These are phyloP conservation scores for Pteropus alecto DNA, from an alignment of 2,113 vertebrate genomes.

Conservation along the genomic window DNA sequence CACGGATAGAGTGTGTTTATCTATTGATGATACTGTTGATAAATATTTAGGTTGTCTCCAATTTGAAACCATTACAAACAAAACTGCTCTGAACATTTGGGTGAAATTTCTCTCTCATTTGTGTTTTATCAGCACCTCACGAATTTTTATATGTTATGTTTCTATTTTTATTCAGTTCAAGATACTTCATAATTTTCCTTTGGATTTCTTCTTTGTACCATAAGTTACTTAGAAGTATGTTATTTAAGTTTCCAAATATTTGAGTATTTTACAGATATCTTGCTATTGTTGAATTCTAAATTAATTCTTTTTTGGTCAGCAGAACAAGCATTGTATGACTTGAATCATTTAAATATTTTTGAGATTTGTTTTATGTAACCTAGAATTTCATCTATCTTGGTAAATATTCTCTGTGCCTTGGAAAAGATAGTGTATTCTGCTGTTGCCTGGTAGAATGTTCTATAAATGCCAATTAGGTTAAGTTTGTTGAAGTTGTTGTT, in stretches of 20 bases:
- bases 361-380: background rate
- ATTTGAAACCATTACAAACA: background rate
- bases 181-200: conserved; percentile 16
- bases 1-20: background rate
- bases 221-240: background rate
- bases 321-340: background rate
- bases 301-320: background rate
- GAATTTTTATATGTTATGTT: background rate
- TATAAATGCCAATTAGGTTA: background rate
- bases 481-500: background rate
- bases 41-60: background rate
- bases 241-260: background rate
- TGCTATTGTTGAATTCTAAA: background rate
- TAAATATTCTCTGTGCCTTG: background rate
- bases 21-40: background rate
- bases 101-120: conserved; percentile 11
- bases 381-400: background rate
- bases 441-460: background rate
- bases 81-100: background rate
- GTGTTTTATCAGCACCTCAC: background rate
- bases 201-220: background rate
- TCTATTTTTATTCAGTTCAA: conserved; percentile 11
- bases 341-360: background rate
- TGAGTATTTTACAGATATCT: background rate
- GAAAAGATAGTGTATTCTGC: background rate